Percentiles rank a stretch among this genome's conserved stretches.
Evolutionary conservation across 1,140 invertebrate species (phyloP).

Genomic region (Cephus cinctus): DNA sequence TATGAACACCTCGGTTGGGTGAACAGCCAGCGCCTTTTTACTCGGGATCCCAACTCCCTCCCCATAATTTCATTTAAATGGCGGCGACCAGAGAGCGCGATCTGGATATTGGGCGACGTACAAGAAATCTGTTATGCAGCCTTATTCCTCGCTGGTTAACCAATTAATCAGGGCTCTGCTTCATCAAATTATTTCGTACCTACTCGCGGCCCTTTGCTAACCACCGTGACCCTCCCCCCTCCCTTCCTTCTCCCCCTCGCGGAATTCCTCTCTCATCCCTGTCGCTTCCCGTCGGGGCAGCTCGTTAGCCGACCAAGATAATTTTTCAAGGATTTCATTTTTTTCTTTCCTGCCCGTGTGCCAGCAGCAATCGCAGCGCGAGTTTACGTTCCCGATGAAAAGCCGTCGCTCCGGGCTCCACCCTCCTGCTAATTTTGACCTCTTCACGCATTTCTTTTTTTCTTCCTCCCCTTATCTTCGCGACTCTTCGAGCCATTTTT

Average conservation of each 20-base stretch:
- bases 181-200: slow-evolving; percentile 34
- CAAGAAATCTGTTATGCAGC: slow-evolving; percentile 22
- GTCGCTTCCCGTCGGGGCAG: neutral
- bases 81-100: neutral
- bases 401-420: no score
- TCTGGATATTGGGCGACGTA: slow-evolving; percentile 22
- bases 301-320: slow-evolving; percentile 17
- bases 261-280: neutral
- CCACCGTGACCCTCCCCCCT: neutral
- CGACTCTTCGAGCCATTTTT: no score
- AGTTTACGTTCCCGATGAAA: no score
- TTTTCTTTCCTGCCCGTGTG: neutral
- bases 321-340: slow-evolving; percentile 43
- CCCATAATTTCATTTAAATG: slow-evolving; percentile 11
- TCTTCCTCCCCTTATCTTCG: no score
- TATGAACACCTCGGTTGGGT: slow-evolving; percentile 23
- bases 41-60: neutral
- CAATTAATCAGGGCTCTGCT: slow-evolving; percentile 45
- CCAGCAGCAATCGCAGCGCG: no score
- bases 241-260: slow-evolving; percentile 16
- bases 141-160: slow-evolving; percentile 33
- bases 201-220: slow-evolving; percentile 19
- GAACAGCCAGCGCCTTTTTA: neutral
- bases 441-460: no score
- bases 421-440: no score